phyloP scores from a whole-genome alignment of 2,797 vertebrate species.

The Sarcophilus harrisii region DNA sequence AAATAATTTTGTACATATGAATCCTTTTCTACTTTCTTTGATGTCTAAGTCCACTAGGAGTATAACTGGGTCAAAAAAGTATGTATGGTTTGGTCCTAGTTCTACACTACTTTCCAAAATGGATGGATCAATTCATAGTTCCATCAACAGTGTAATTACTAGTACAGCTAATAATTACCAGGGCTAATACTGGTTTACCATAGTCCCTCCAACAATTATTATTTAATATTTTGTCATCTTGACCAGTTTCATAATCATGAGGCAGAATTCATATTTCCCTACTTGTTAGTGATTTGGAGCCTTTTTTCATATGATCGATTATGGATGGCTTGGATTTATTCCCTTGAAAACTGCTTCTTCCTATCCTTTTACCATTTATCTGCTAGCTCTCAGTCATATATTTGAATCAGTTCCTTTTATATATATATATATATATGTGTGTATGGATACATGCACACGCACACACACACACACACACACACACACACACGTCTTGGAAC shows the following conservation, averaged over 20 bases:
- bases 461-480: no score
- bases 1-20: not conserved
- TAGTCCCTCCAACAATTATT: not conserved
- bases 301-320: not conserved
- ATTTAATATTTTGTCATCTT: not conserved
- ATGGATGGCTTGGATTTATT: not conserved
- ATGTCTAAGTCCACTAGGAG: not conserved
- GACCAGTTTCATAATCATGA: not conserved
- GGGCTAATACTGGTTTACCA: not conserved
- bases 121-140: not conserved
- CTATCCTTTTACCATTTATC: not conserved
- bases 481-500: not conserved
- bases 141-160: not conserved
- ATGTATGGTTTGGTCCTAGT: not conserved
- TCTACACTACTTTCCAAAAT: not conserved
- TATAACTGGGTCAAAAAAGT: not conserved
- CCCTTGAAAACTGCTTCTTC: not conserved
- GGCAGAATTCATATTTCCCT: not conserved
- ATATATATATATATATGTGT: no score
- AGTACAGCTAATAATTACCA: not conserved
- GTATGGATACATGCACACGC: no score
- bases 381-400: not conserved
- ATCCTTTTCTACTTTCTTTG: not conserved
- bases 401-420: not conserved
- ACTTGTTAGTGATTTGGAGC: not conserved